Percentiles rank a stretch among this genome's conserved stretches.
These are phyloP conservation scores for Pteronotus mesoamericanus DNA, from an alignment of 2,797 vertebrate genomes.

Conservation along the genomic window DNA sequence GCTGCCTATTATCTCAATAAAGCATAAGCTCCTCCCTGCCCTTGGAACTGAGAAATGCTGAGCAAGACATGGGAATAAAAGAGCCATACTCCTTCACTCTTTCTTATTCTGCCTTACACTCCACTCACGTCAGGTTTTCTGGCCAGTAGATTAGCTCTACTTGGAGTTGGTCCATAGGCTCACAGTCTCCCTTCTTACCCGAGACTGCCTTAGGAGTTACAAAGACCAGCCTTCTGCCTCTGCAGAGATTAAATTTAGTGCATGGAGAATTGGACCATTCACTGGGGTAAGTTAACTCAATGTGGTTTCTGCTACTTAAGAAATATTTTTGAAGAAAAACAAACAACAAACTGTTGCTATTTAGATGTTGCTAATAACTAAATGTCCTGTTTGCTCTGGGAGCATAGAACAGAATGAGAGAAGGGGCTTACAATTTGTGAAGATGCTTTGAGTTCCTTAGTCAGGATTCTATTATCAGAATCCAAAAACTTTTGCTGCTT, in stretches of 20 bases:
- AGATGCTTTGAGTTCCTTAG: not conserved
- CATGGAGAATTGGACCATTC: not conserved
- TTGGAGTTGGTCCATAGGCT: not conserved
- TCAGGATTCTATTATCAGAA: not conserved
- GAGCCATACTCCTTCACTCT: not conserved
- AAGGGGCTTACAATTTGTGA: not conserved
- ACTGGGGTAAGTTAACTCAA: not conserved
- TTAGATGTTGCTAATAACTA: not conserved
- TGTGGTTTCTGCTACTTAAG: conserved; percentile 25
- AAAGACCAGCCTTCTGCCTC: not conserved
- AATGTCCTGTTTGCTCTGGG: not conserved
- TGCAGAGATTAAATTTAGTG: not conserved
- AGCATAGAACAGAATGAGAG: not conserved
- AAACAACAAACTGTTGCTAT: not conserved
- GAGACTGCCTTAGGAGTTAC: not conserved
- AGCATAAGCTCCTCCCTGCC: not conserved
- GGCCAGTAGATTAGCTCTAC: not conserved
- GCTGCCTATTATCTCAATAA: not conserved
- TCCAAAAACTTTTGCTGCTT: not conserved
- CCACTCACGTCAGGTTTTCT: not conserved
- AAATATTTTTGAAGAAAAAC: not conserved
- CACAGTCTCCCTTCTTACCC: not conserved
- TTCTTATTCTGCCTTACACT: not conserved
- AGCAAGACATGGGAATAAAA: not conserved
- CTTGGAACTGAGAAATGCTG: not conserved